Evolutionary conservation across 2,797 vertebrate species (phyloP), one percentile per base, ranked within the genome.

Genomic region (Pygocentrus nattereri): DNA sequence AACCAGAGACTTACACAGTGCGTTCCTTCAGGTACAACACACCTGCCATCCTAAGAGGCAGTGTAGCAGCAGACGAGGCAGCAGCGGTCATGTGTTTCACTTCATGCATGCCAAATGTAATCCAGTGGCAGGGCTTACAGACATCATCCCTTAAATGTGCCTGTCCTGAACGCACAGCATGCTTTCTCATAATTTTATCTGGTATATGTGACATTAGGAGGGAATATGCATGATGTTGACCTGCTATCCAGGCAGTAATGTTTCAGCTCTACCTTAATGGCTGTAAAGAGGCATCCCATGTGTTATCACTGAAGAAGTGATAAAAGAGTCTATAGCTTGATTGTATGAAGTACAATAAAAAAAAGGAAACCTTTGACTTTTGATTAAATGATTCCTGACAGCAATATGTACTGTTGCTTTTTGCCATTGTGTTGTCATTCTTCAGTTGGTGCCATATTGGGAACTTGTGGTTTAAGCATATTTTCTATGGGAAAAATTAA

Each of bases 171-270:
- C 62, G 54, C 56, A 47, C 34, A 50, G 61, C 25, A 13, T 78
- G 76, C 65, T 79, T 81, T 73, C 69, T 78, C 19, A 34, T 41
- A 21, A 30, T 49, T 62, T 50, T 23, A 58, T 74, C 52, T 19
- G 19, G 0, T 54, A 30, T 23, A 31, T 54, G 31, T 54, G 54
- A 65, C 34, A 65, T 44, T 27, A 31, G 61, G 15, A 23, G 89
- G 87, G 85, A 77, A 87, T 89, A 74, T 89, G 88, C 67, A 78
- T 85, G 47, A 5, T 27, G 31, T 31, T 54, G 70, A 73, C 71
- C 71, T n/a, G 10, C 23, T 16, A 34, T 72, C 54, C 58, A 19
- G 52, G 31, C 34, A 30, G 27, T 49, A 70, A 16, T n/a, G 18
- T 27, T 50, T 2, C 47, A 58, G 12, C 52, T 25, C n/a, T 25